Percentiles rank a stretch among this genome's conserved stretches.
These are phyloP conservation scores for Leuctra nigra DNA, from an alignment of 2,888 invertebrate species.

Conservation along the genomic window DNA sequence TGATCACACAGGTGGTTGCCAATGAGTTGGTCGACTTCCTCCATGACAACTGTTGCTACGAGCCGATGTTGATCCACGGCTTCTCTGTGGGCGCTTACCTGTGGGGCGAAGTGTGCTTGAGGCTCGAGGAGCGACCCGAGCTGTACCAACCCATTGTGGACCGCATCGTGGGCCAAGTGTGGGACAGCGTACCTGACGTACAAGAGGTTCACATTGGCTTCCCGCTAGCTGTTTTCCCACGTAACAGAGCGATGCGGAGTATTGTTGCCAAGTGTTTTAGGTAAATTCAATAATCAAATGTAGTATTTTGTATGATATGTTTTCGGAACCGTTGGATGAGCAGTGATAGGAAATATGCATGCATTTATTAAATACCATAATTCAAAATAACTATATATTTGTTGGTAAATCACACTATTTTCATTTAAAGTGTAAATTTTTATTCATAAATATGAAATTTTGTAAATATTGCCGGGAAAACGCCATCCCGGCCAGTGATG, in stretches of 20 bases:
- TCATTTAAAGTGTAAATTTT: no score
- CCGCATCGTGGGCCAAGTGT: constrained; percentile 71
- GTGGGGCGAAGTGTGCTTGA: constrained; percentile 69
- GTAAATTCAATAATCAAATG: no score
- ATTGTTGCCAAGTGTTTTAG: constrained; percentile 41
- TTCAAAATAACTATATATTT: no score
- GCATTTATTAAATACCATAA: no score
- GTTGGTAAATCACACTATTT: no score
- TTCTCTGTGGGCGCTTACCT: constrained; percentile 88
- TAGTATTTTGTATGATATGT: no score
- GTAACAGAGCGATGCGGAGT: constrained; percentile 40
- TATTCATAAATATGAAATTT: no score
- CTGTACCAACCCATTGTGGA: constrained; percentile 55
- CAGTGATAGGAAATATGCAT: no score
- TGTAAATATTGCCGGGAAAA: no score
- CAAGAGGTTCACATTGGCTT: constrained; percentile 46
- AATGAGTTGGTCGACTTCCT: constrained; percentile 67
- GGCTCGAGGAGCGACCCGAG: constrained; percentile 28
- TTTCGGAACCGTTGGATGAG: no score
- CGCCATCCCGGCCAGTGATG: no score
- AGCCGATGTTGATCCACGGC: constrained; percentile 73
- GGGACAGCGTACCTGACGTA: constrained; percentile 71
- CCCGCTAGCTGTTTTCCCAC: constrained; percentile 45
- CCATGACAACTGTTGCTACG: constrained; percentile 54
- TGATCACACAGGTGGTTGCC: constrained; percentile 68